Evolutionary conservation across 2,888 invertebrate genomes (phyloP), one percentile per base, ranked within the genome.

Genomic region (Leptinotarsa haldemani): DNA sequence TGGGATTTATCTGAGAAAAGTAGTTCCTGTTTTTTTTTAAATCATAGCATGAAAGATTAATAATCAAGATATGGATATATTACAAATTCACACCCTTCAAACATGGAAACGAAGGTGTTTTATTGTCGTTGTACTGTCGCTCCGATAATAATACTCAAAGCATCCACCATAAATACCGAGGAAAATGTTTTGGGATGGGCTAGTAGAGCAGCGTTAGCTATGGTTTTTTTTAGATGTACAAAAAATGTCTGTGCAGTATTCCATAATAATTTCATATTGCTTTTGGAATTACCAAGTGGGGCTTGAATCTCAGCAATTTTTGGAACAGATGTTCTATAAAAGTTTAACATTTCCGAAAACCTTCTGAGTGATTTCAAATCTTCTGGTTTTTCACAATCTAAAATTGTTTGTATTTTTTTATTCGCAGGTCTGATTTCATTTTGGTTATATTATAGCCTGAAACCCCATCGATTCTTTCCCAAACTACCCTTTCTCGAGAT

Each of bases 381-480:
- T 12, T 56, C 40, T 22, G 63, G 40, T 22, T 50, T 73, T 4
- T 65, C 40, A 50, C 30, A 46, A 46, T 48, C n/a, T n/a, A 25
- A 22, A 3, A 25, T 50, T 9, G 18, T 13, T 52, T 66, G 20
- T 16, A 52, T 46, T 64, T 46, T 64, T 25, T n/a, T 9, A 16
- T n/a, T n/a, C 13, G 52, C 16, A 9, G 65, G 69, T 47, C 50
- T 64, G n/a, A 53, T 68, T 12, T 20, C 46, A 48, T 48, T 48
- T 65, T 64, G 85, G 84, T 70, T 85, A 16, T 78, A 71, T 46
- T 40, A 64, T 64, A 64, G 12, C 64, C n/a, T n/a, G 2, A 18
- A 46, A 16, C 13, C n/a, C 64, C 0, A 64, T n/a, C 1, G 64
- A 64, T 12, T 40, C 15, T 40, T 64, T 13, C 0, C 16, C 40